These are phyloP conservation scores for Caerostris extrusa DNA, from an alignment of 1,140 invertebrate genomes.

Conservation along the genomic window DNA sequence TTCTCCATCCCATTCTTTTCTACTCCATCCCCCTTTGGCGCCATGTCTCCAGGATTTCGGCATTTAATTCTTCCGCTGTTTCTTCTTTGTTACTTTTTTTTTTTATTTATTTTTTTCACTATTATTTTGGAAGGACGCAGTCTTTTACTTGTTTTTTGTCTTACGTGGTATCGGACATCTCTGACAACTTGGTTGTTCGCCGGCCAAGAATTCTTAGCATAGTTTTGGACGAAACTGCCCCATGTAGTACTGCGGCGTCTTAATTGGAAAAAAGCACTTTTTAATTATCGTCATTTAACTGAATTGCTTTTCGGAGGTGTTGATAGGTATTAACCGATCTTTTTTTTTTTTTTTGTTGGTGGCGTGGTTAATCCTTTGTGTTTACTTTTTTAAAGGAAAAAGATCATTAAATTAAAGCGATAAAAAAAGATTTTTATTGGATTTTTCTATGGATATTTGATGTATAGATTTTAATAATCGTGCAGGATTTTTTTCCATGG, in stretches of 20 bases:
- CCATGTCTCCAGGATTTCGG: conserved; percentile 37
- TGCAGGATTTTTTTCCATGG: too few relatives aligned
- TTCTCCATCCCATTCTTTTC: not conserved
- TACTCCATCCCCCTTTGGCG: not conserved
- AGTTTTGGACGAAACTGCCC: not conserved
- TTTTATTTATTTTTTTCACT: not conserved
- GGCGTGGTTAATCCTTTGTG: not conserved
- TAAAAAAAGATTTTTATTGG: not conserved
- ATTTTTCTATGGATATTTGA: not conserved
- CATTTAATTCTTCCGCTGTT: conserved; percentile 62
- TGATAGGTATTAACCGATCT: not conserved
- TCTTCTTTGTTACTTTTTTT: conserved; percentile 2
- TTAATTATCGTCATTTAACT: conserved; percentile 19
- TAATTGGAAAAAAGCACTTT: conserved; percentile 5
- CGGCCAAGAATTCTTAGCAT: not conserved
- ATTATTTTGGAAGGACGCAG: conserved; percentile 11
- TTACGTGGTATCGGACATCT: not conserved
- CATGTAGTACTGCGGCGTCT: not conserved
- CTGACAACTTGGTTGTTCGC: conserved; percentile 20
- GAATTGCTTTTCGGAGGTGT: conserved; percentile 9
- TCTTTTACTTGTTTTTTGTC: not conserved
- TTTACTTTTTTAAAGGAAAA: not conserved
- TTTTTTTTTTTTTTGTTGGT: not conserved
- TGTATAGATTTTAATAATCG: not conserved
- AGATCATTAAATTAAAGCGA: conserved; percentile 5